These are phyloP conservation scores for Ectropis crepuscularia DNA, from an alignment of 2,888 invertebrate species.

Conservation along the genomic window DNA sequence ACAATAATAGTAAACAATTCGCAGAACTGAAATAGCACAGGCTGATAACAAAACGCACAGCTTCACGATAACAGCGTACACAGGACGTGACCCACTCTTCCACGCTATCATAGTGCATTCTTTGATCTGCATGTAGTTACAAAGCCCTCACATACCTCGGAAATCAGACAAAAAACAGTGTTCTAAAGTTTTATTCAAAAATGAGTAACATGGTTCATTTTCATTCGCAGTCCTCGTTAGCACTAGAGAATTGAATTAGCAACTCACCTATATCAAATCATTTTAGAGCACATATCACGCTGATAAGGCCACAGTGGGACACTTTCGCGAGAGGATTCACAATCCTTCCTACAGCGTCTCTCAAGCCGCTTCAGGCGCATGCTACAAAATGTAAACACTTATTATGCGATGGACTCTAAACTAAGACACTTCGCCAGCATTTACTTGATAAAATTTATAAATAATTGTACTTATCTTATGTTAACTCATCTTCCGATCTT, in stretches of 20 bases:
- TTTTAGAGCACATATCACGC: constrained; percentile 55
- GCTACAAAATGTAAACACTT: constrained; percentile 79
- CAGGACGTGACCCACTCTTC: not conserved
- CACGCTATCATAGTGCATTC: constrained; percentile 13
- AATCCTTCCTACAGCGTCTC: constrained; percentile 53
- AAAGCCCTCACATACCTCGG: constrained; percentile 24
- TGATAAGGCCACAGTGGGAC: constrained; percentile 51
- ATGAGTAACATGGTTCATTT: no score
- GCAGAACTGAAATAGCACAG: no score
- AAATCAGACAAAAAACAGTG: constrained; percentile 7
- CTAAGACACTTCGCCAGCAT: constrained; percentile 30
- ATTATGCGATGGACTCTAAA: constrained; percentile 68
- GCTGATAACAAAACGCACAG: constrained; percentile 1
- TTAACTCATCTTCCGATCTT: constrained; percentile 8
- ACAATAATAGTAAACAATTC: no score
- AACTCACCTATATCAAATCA: constrained; percentile 67
- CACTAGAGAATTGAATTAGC: constrained; percentile 47
- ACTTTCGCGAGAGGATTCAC: constrained; percentile 46
- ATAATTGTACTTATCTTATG: constrained; percentile 26
- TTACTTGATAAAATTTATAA: constrained; percentile 6
- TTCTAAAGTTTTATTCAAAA: not conserved
- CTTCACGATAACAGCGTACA: not conserved
- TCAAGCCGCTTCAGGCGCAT: constrained; percentile 74
- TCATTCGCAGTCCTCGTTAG: constrained; percentile 56
- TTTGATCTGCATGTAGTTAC: constrained; percentile 60